These are phyloP conservation scores for Zosterops lateralis DNA, from an alignment of 2,113 vertebrate genomes.

Conservation along the genomic window DNA sequence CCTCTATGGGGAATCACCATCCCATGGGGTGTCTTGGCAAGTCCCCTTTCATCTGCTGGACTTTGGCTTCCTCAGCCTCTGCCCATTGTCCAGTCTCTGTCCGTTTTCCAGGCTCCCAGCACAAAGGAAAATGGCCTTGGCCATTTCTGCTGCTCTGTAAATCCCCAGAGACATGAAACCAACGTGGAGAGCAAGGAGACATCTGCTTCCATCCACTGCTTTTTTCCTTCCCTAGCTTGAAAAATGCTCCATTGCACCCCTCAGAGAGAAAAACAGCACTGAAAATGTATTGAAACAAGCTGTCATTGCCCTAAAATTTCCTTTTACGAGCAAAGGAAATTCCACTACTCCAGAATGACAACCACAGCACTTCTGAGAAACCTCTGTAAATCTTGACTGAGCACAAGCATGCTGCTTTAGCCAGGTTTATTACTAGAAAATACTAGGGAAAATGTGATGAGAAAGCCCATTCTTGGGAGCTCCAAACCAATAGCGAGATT, in stretches of 20 bases:
- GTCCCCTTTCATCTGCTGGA: not conserved
- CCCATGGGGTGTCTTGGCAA: not conserved
- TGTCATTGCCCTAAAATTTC: constrained; percentile 11
- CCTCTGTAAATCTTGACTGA: constrained; percentile 7
- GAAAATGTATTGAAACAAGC: constrained; percentile 12
- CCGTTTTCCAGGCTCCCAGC: not conserved
- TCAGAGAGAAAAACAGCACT: not conserved
- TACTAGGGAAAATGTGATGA: constrained; percentile 20
- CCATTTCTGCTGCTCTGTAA: accelerated
- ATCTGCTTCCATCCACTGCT: not conserved
- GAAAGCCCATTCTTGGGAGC: not conserved
- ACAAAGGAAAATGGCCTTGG: accelerated
- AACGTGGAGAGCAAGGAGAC: not conserved
- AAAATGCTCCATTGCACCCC: not conserved
- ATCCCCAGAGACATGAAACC: accelerated
- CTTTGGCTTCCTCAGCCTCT: not conserved
- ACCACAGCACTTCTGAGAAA: constrained; percentile 27
- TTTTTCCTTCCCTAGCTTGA: not conserved
- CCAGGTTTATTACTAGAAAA: constrained; percentile 33
- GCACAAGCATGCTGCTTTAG: accelerated
- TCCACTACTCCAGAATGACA: constrained; percentile 25
- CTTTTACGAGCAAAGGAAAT: constrained; percentile 46
- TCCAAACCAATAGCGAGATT: not conserved
- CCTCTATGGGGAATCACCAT: not conserved
- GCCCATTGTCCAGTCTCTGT: not conserved